Conservation (phyloP, 1,140 invertebrate genomes). For the Periplaneta americana region DNA sequence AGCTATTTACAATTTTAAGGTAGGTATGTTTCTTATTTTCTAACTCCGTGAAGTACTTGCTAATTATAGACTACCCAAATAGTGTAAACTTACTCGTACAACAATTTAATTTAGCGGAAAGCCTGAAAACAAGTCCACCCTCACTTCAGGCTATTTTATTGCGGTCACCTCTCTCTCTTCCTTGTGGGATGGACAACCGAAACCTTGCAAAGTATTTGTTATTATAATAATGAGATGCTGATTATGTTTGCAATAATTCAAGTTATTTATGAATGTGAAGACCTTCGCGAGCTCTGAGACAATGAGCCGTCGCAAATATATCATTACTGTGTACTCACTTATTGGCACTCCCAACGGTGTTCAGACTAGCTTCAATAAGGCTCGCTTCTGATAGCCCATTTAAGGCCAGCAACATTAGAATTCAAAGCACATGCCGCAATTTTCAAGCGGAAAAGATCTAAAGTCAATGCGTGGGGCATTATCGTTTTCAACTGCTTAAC, state of each 20-base stretch:
- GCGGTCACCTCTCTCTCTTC: neutral
- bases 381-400: too few relatives aligned
- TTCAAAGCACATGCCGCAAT: too few relatives aligned
- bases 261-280: neutral
- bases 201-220: neutral
- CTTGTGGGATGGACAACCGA: neutral
- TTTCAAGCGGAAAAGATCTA: too few relatives aligned
- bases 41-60: neutral
- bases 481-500: too few relatives aligned
- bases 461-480: too few relatives aligned
- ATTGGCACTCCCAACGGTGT: neutral
- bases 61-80: neutral
- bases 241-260: neutral
- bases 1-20: too few relatives aligned
- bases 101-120: too few relatives aligned
- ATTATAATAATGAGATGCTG: neutral
- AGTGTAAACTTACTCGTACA: neutral
- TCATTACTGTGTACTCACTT: neutral
- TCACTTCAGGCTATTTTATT: neutral
- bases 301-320: neutral
- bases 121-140: neutral
- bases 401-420: too few relatives aligned
- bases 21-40: too few relatives aligned
- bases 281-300: too few relatives aligned
- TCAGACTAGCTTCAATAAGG: too few relatives aligned